These are phyloP conservation scores for Nomada goodeniana DNA, from an alignment of 2,888 invertebrate species.

Conservation along the genomic window DNA sequence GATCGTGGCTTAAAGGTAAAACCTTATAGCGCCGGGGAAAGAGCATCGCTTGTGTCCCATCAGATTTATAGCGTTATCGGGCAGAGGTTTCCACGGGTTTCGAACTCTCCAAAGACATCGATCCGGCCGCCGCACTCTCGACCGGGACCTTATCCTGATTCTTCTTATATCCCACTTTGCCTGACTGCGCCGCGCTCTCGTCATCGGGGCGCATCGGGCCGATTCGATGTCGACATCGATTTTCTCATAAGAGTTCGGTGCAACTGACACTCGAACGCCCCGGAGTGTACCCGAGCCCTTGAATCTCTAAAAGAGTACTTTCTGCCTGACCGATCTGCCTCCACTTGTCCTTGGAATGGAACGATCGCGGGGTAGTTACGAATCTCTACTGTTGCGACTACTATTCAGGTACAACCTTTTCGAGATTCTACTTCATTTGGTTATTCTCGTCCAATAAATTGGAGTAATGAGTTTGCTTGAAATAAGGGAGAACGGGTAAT, in stretches of 20 bases:
- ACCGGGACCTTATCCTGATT: conserved; percentile 62
- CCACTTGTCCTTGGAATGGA: conserved; percentile 36
- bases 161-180: conserved; percentile 65
- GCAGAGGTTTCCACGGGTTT: conserved; percentile 68
- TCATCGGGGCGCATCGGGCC: conserved; percentile 32
- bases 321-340: conserved; percentile 42
- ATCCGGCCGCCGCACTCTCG: conserved; percentile 33
- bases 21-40: conserved; percentile 32
- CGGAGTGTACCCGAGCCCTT: conserved; percentile 39
- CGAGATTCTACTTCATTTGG: too few relatives aligned
- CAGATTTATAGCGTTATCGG: conserved; percentile 72
- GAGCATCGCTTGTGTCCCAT: conserved; percentile 47
- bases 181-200: conserved; percentile 44
- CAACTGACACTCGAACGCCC: conserved; percentile 41
- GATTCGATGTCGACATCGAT: conserved; percentile 63
- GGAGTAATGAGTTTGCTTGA: too few relatives aligned
- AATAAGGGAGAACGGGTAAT: too few relatives aligned
- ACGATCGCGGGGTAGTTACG: neutral
- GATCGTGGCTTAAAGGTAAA: conserved; percentile 69
- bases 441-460: neutral
- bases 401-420: neutral
- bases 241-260: conserved; percentile 52
- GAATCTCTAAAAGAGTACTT: conserved; percentile 43
- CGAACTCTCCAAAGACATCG: conserved; percentile 59
- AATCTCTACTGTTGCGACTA: neutral